Base-by-base conservation (phyloP, 2,113 vertebrate species). In the Hippocampus abdominalis region DNA sequence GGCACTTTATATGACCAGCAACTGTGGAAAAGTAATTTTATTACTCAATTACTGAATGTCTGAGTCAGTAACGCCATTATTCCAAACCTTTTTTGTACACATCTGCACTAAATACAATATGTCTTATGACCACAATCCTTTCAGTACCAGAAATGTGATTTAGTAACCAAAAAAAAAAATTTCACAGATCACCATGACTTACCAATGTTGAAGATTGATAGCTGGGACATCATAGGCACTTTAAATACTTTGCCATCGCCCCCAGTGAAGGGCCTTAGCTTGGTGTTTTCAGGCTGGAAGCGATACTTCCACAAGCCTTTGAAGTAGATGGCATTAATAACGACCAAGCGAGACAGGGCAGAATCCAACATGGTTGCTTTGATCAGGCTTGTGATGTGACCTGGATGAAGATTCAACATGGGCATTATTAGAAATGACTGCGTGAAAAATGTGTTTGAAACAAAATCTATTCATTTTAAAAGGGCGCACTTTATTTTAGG, bases 231-330 rank as follows among this genome's bases (percentile, higher is more conserved):
- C 95, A 96, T 98, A 6, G 94, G 95, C 46, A 98, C 95, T 82
- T 96, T 95, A 78, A 91, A 93, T 0, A 88, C 67, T 1, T 91
- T 93, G 25, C 96, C 96, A 13, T 96, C 88, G 1, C 91, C 92
- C 4, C 83, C 89, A 46, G 88, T 88, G 57, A 98, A 99, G 0
- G 90, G 89, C 2, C 94, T 92, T 42, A 94, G 94, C 90, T 96
- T 97, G 13, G 97, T 99, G 84, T 94, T 95, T 86, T 95, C 92
- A 0, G 93, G 91, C 69, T 91, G 93, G 84, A 99, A 99, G 48
- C 95, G 89, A 0, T 96, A 97, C 76, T 95, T 96, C 97, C 97
- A 99, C 13, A 95, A 79, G 39, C 96, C 97, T 89, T 98, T 98
- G 85, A 99, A 99, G 84, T 94, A 99, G 62, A 99, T 92, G 0